A percentile compares a stretch with the other conserved stretches of the same genome.
Conservation (phyloP, 2,113 vertebrate genomes). For the Shinisaurus crocodilurus region DNA sequence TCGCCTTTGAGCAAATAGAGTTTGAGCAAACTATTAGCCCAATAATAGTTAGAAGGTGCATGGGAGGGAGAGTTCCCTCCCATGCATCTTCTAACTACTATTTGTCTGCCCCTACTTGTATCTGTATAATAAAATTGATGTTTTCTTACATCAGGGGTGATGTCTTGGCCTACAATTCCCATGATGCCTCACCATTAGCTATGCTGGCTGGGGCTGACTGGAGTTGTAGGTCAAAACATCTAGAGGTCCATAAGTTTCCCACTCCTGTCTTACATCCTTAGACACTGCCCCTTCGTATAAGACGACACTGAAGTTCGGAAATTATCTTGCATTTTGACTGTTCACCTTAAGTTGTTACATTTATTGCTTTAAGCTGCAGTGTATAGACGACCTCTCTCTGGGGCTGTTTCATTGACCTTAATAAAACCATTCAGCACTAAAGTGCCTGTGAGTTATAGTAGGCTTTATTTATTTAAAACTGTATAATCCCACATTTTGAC, state of each 20-base stretch:
- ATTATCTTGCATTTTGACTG: conserved; percentile 6
- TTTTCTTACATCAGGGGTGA: neutral
- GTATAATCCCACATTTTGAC: neutral
- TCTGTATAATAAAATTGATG: neutral
- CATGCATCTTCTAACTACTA: neutral
- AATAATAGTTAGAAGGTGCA: too few relatives aligned
- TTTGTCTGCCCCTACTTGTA: neutral
- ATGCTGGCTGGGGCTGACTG: too few relatives aligned
- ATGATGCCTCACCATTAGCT: neutral
- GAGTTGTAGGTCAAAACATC: too few relatives aligned
- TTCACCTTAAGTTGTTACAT: neutral
- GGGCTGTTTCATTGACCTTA: neutral
- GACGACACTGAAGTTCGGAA: neutral
- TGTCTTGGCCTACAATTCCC: too few relatives aligned
- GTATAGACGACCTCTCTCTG: neutral
- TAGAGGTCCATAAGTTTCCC: too few relatives aligned
- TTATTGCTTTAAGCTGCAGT: neutral
- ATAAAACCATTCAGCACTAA: neutral
- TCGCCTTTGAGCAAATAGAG: neutral
- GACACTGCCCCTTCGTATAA: conserved; percentile 13
- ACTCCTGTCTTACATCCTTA: neutral
- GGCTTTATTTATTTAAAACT: neutral
- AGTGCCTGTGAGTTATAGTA: neutral
- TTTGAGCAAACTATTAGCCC: neutral
- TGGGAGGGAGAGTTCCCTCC: neutral